These are phyloP conservation scores for Phaonia tiefii DNA, from an alignment of 2,888 invertebrate species.

Conservation along the genomic window DNA sequence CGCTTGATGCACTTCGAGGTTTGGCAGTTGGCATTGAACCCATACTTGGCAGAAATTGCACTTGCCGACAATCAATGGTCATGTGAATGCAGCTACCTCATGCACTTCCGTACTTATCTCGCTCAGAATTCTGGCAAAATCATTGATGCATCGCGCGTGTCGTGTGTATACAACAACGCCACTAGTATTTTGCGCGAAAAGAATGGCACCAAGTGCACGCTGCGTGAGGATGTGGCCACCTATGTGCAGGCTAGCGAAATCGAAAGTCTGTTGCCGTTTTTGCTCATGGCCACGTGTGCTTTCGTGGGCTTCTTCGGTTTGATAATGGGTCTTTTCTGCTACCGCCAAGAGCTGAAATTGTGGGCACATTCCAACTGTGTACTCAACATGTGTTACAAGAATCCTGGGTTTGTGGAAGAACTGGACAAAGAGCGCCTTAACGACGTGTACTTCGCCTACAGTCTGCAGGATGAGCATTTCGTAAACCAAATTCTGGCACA, in stretches of 20 bases:
- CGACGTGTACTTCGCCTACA: conserved; percentile 97
- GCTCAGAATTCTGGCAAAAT: conserved; percentile 90
- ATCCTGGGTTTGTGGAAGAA: conserved; percentile 84
- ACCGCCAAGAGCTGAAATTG: conserved; percentile 89
- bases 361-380: conserved; percentile 94
- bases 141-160: conserved; percentile 88
- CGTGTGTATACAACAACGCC: conserved; percentile 88
- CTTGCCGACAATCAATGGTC: conserved; percentile 94
- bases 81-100: conserved; percentile 92
- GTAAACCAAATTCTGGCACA: conserved; percentile 94
- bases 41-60: conserved; percentile 92
- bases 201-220: conserved; percentile 89
- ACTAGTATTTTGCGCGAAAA: conserved; percentile 89
- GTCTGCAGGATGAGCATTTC: conserved; percentile 94
- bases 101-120: conserved; percentile 90
- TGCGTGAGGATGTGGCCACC: conserved; percentile 85
- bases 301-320: conserved; percentile 89
- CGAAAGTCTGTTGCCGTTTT: conserved; percentile 90
- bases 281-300: conserved; percentile 89
- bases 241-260: conserved; percentile 85
- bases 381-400: conserved; percentile 89
- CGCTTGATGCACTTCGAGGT: conserved; percentile 90
- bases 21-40: conserved; percentile 91
- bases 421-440: conserved; percentile 88
- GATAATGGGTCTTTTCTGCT: conserved; percentile 89